phyloP scores from a whole-genome alignment of 2,113 vertebrate species.

The Etia nguti region DNA sequence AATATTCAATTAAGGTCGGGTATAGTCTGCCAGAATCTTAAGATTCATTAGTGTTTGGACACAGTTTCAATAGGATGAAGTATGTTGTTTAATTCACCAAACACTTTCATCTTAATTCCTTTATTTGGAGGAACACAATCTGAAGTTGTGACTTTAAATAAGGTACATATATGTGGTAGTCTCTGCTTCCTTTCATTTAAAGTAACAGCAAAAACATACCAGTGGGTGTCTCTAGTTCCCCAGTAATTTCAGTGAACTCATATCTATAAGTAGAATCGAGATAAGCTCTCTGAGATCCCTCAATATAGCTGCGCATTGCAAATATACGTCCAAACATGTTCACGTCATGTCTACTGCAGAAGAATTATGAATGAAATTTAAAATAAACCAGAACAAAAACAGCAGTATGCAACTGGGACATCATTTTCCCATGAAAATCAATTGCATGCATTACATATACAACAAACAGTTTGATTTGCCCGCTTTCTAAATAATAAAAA shows the following conservation, averaged over 20 bases:
- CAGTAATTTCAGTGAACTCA: conserved; percentile 5
- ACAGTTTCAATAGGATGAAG: neutral
- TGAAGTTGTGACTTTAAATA: neutral
- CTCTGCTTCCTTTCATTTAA: neutral
- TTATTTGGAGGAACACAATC: neutral
- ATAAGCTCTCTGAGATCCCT: neutral
- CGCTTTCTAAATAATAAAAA: neutral
- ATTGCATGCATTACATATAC: neutral
- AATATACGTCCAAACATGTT: neutral
- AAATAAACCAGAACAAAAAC: neutral
- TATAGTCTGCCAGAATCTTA: neutral
- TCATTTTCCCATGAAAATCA: neutral
- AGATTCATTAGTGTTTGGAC: neutral
- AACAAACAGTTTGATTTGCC: neutral
- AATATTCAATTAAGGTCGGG: neutral
- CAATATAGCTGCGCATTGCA: neutral
- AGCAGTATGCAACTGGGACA: neutral
- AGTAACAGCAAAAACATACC: conserved; percentile 28
- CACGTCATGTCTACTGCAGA: neutral
- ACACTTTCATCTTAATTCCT: neutral
- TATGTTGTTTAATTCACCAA: neutral
- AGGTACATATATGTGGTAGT: neutral
- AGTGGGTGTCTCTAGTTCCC: conserved; percentile 63
- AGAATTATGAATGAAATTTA: neutral
- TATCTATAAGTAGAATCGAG: neutral